Conservation (phyloP, 2,113 vertebrate species). For the Indri indri region DNA sequence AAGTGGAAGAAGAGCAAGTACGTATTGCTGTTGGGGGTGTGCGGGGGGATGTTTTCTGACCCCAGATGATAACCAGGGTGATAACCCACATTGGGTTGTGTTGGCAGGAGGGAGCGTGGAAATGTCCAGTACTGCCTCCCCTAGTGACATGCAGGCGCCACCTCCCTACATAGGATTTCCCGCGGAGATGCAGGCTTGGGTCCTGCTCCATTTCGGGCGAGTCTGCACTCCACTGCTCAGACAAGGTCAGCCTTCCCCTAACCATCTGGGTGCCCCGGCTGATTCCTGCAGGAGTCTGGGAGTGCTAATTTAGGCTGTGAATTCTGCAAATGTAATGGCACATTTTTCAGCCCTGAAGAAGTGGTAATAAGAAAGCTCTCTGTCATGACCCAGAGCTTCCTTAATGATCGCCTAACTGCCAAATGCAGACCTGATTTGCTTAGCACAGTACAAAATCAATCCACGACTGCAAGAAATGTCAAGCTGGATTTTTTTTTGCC, state of each 20-base stretch:
- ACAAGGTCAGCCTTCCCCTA: neutral
- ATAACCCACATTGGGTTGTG: neutral
- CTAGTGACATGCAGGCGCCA: no score
- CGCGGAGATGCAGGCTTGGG: neutral
- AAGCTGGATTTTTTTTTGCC: slow-evolving; percentile 44
- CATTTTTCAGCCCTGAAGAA: slow-evolving; percentile 50
- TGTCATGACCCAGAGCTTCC: slow-evolving; percentile 31
- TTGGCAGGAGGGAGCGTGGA: neutral
- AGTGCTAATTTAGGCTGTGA: neutral
- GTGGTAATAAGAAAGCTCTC: slow-evolving; percentile 44
- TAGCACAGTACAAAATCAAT: slow-evolving; percentile 61
- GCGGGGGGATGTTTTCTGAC: neutral
- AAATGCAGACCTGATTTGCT: slow-evolving; percentile 39
- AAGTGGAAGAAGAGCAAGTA: neutral
- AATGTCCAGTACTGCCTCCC: neutral
- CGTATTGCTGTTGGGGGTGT: neutral
- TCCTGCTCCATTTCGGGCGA: neutral
- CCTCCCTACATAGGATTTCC: neutral
- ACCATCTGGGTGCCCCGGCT: neutral
- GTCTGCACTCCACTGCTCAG: neutral
- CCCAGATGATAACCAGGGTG: neutral
- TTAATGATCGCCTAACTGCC: slow-evolving; percentile 64
- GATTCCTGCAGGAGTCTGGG: neutral
- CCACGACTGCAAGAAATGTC: slow-evolving; percentile 21
- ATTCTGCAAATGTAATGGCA: slow-evolving; percentile 33